These are phyloP conservation scores for Xanthostigma xanthostigma DNA, from an alignment of 2,888 invertebrate species.

Conservation along the genomic window DNA sequence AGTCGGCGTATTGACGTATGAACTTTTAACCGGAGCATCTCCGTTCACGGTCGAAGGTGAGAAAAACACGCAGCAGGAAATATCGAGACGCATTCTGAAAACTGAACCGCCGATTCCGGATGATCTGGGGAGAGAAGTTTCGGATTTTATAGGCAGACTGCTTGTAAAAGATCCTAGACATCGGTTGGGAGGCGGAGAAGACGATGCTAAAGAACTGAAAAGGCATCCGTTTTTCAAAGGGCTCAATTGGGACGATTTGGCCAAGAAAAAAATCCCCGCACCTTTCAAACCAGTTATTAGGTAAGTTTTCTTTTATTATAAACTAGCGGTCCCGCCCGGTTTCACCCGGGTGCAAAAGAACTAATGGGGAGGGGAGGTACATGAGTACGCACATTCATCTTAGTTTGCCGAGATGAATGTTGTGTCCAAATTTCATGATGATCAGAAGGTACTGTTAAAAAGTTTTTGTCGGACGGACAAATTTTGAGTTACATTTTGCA, in stretches of 20 bases:
- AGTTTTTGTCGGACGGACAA: no score
- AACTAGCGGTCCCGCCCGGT: no score
- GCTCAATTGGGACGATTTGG: constrained; percentile 72
- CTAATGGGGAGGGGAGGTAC: no score
- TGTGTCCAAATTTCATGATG: no score
- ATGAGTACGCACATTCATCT: no score
- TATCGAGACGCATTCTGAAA: constrained; percentile 77
- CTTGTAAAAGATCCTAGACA: constrained; percentile 81
- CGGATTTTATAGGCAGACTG: constrained; percentile 67
- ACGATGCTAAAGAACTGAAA: constrained; percentile 80
- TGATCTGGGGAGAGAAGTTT: constrained; percentile 54
- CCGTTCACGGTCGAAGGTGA: constrained; percentile 95
- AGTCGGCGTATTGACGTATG: constrained; percentile 90
- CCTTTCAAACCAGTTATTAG: constrained; percentile 81
- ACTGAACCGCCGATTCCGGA: constrained; percentile 83
- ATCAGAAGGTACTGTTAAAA: no score
- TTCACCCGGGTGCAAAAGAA: no score
- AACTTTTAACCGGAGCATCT: constrained; percentile 89
- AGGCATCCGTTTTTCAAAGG: constrained; percentile 75
- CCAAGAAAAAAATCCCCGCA: constrained; percentile 61
- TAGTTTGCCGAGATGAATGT: no score
- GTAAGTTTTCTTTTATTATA: constrained; percentile 17
- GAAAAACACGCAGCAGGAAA: constrained; percentile 86
- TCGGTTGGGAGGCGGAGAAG: constrained; percentile 72
- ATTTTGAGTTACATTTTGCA: no score